Conservation (phyloP, 2,888 invertebrate species). For the Tortrix viridana region DNA sequence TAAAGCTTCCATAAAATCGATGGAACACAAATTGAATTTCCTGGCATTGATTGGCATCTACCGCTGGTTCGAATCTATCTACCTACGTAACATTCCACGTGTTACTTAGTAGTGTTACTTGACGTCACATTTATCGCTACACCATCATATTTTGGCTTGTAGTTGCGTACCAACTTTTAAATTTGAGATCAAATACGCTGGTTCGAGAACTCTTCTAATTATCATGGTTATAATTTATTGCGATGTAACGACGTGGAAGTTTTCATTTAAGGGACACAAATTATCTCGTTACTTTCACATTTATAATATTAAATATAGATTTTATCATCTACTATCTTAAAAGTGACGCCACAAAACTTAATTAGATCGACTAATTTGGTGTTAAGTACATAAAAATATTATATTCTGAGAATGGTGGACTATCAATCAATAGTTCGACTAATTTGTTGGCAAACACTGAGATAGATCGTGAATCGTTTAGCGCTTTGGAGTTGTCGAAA, state of each 20-base stretch:
- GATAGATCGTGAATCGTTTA: conserved; percentile 8
- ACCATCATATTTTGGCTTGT: no score
- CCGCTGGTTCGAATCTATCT: conserved; percentile 4
- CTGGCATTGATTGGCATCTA: conserved; percentile 28
- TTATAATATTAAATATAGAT: no score
- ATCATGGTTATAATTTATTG: no score
- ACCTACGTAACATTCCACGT: not conserved
- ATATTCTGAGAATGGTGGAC: conserved; percentile 18
- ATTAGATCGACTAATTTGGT: conserved; percentile 25
- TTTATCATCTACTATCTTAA: conserved; percentile 4
- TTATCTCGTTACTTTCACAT: no score
- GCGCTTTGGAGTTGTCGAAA: not conserved
- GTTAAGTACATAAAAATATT: conserved; percentile 18
- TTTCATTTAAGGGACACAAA: no score
- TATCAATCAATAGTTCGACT: conserved; percentile 24
- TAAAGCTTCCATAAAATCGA: conserved; percentile 36
- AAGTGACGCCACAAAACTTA: conserved; percentile 11
- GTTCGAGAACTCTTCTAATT: no score
- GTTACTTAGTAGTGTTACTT: no score
- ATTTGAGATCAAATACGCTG: no score
- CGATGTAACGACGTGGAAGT: no score
- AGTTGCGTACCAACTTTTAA: no score
- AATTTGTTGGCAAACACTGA: conserved; percentile 28
- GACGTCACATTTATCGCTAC: no score
- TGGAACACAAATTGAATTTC: conserved; percentile 38